Evolutionary conservation across 2,113 vertebrate species (phyloP).

Genomic region (Paracanthobrama guichenoti): DNA sequence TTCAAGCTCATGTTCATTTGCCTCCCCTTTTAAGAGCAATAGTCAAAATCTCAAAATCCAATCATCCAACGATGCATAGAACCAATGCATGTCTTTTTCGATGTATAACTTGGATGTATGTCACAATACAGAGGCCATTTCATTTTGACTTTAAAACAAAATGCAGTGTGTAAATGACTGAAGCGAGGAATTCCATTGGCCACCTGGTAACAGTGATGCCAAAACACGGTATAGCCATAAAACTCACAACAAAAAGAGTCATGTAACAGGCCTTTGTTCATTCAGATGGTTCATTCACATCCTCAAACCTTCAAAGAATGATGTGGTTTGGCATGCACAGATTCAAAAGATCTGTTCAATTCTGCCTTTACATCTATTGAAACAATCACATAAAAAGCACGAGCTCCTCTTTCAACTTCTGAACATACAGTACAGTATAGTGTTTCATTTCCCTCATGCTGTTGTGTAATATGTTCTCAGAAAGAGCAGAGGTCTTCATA

Average conservation of each 20-base stretch:
- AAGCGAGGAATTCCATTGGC: neutral
- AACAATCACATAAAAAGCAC: conserved; percentile 22
- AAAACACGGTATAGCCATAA: conserved; percentile 23
- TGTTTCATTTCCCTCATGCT: neutral
- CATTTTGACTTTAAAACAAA: neutral
- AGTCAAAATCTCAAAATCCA: neutral
- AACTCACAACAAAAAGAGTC: conserved; percentile 24
- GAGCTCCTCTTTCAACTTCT: conserved; percentile 8
- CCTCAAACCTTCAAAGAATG: conserved; percentile 6
- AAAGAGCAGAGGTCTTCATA: neutral
- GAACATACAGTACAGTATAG: neutral
- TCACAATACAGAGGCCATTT: neutral
- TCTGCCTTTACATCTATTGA: neutral
- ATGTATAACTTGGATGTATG: too few relatives aligned
- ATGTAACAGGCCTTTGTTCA: conserved; percentile 23
- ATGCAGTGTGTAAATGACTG: neutral
- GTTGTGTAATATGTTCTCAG: conserved; percentile 7
- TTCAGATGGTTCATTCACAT: neutral
- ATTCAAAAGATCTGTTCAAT: conserved; percentile 7
- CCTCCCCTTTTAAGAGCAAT: neutral
- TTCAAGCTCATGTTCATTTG: neutral
- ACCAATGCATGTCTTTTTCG: neutral
- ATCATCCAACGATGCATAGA: neutral
- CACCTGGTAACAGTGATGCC: neutral
- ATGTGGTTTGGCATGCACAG: neutral